phyloP scores from a whole-genome alignment of 2,797 vertebrate genomes.

The Micrastur ruficollis region DNA sequence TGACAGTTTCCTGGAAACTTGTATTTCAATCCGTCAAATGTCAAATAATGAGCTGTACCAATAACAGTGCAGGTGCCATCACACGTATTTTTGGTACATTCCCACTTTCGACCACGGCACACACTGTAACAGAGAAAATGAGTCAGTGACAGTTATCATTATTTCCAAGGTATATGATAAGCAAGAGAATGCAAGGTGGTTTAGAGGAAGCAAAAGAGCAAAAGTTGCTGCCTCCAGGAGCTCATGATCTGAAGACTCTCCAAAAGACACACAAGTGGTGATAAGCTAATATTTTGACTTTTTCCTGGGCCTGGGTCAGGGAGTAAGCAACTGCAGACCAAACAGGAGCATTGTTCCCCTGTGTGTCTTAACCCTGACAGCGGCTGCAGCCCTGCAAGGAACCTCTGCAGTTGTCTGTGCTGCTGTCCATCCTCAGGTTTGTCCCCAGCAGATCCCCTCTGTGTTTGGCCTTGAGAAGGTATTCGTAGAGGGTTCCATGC shows the following conservation, averaged over 20 bases:
- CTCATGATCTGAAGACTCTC: background rate
- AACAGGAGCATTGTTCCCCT: background rate
- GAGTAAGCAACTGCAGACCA: background rate
- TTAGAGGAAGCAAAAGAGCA: background rate
- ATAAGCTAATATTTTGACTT: background rate
- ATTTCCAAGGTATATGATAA: background rate
- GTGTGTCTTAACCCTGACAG: background rate
- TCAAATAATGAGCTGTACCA: conserved; percentile 90
- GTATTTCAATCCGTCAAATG: conserved; percentile 91
- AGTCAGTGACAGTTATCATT: background rate
- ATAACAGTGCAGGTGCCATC: conserved; percentile 86
- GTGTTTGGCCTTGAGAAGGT: background rate
- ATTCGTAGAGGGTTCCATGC: background rate
- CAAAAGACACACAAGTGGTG: background rate
- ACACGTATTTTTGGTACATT: conserved; percentile 84
- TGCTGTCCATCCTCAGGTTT: background rate
- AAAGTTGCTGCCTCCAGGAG: background rate
- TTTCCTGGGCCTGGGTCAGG: background rate
- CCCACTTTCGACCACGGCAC: conserved; percentile 89
- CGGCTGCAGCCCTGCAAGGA: background rate
- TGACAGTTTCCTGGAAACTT: conserved; percentile 91
- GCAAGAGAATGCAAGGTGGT: background rate
- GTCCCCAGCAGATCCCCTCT: background rate
- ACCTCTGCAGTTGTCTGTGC: background rate
- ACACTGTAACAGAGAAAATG: conserved; percentile 71